phyloP scores from a whole-genome alignment of 2,797 vertebrate species.

The Peromyscus attwateri region DNA sequence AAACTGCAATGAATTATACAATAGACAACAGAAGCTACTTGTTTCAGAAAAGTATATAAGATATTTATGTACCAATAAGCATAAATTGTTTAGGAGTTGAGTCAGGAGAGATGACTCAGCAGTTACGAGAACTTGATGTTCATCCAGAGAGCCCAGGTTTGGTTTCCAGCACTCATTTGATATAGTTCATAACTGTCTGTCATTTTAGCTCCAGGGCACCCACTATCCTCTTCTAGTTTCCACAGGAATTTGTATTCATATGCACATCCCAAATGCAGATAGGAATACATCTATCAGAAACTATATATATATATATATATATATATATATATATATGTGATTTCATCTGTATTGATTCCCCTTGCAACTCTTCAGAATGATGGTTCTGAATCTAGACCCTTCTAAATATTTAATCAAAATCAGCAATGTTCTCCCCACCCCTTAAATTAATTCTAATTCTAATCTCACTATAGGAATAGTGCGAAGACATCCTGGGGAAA shows the following conservation, averaged over 20 bases:
- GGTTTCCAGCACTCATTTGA: background rate
- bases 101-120: background rate
- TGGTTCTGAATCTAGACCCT: background rate
- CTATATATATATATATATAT: background rate
- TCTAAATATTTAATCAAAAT: background rate
- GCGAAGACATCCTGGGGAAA: background rate
- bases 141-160: background rate
- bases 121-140: background rate
- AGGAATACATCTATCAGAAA: background rate
- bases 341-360: background rate
- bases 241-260: background rate
- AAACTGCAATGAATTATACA: slow-evolving; percentile 17
- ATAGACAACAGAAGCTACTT: background rate
- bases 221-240: background rate
- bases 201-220: background rate
- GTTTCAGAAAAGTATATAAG: slow-evolving; percentile 17
- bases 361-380: background rate
- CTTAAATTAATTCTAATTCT: background rate
- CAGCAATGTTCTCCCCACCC: background rate
- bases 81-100: background rate
- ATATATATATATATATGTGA: background rate
- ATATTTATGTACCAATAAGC: background rate
- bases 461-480: background rate
- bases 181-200: background rate
- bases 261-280: background rate